phyloP scores from a whole-genome alignment of 1,140 invertebrate genomes.

The Ostrea edulis region DNA sequence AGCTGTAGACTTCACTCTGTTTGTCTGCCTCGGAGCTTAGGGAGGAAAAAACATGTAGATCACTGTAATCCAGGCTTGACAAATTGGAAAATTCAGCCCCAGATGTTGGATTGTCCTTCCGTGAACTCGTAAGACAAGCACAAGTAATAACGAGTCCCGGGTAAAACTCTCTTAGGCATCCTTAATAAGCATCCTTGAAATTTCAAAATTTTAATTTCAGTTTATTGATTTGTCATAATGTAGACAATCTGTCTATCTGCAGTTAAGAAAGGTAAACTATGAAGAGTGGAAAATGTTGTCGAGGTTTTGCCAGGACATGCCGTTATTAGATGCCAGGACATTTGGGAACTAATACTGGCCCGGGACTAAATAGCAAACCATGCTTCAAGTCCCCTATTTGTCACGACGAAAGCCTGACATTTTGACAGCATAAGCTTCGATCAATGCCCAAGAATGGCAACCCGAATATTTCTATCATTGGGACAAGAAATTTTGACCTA shows the following conservation, averaged over 20 bases:
- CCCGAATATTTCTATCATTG: conserved; percentile 36
- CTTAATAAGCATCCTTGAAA: conserved; percentile 28
- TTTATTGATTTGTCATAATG: conserved; percentile 38
- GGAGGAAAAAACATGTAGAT: conserved; percentile 23
- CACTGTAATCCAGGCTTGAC: neutral
- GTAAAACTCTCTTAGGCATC: conserved; percentile 3
- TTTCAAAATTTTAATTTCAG: conserved; percentile 28
- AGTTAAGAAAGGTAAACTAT: neutral
- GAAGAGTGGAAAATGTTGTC: conserved; percentile 28
- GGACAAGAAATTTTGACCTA: conserved; percentile 24
- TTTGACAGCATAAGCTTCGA: conserved; percentile 39
- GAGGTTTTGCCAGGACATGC: neutral
- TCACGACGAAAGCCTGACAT: conserved; percentile 28
- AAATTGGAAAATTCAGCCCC: conserved; percentile 15
- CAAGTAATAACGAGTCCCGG: neutral
- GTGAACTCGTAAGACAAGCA: neutral
- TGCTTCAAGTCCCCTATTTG: conserved; percentile 30
- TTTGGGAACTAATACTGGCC: conserved; percentile 24
- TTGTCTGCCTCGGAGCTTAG: neutral
- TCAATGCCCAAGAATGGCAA: conserved; percentile 41
- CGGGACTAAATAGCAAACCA: neutral
- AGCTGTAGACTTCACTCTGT: neutral
- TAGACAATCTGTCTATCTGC: conserved; percentile 18
- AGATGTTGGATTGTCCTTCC: conserved; percentile 13
- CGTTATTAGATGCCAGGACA: conserved; percentile 29